These are phyloP conservation scores for Saxidomus purpurata DNA, from an alignment of 1,140 invertebrate genomes.

Conservation along the genomic window DNA sequence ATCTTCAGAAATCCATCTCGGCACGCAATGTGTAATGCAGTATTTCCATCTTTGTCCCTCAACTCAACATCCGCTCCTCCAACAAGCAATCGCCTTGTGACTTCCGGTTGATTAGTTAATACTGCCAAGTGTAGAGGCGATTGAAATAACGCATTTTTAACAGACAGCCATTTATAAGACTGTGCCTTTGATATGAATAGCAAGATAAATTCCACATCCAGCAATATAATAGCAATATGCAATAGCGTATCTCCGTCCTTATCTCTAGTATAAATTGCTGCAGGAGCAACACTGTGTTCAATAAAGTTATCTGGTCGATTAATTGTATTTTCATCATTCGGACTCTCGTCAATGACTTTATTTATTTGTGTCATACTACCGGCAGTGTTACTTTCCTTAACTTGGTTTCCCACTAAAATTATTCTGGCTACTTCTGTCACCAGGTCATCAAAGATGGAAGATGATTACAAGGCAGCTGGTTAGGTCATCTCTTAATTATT, in stretches of 20 bases:
- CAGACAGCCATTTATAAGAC: constrained; percentile 57
- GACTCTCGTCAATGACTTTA: too few relatives aligned
- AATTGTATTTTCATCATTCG: too few relatives aligned
- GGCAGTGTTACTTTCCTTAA: too few relatives aligned
- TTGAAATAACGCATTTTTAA: constrained; percentile 79
- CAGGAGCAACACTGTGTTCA: neutral
- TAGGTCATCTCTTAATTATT: too few relatives aligned
- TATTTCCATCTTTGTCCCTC: constrained; percentile 77
- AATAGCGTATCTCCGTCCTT: constrained; percentile 66
- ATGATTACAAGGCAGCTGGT: too few relatives aligned
- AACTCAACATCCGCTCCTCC: constrained; percentile 88
- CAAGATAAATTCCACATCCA: constrained; percentile 51
- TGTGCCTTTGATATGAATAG: constrained; percentile 68
- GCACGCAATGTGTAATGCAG: constrained; percentile 85
- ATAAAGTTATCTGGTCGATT: too few relatives aligned
- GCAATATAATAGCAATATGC: constrained; percentile 75
- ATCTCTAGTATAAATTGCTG: neutral
- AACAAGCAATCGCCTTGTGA: constrained; percentile 90
- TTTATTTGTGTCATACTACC: too few relatives aligned
- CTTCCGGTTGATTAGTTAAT: constrained; percentile 89
- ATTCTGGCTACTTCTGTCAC: too few relatives aligned
- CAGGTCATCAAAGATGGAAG: too few relatives aligned
- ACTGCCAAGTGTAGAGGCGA: constrained; percentile 92
- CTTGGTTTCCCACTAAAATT: too few relatives aligned
- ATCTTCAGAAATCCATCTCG: constrained; percentile 89